Evolutionary conservation across 2,888 invertebrate species (phyloP), one percentile per base, ranked within the genome.

Genomic region (Timandra comae): DNA sequence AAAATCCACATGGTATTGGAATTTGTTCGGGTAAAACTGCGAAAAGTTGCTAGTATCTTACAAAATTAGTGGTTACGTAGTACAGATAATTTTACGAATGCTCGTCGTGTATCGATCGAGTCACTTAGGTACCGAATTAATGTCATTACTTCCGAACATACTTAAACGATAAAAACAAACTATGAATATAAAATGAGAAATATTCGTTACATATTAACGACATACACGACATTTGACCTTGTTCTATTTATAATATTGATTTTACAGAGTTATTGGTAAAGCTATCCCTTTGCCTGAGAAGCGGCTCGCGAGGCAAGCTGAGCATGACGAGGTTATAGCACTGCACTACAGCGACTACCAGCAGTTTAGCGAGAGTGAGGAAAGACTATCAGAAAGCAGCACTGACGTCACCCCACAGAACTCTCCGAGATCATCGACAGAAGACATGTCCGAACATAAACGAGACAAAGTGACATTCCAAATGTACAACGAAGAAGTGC

Each of bases 381-480:
- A 85, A 35, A 61, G 82, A 0, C 49, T 82, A 5, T 85, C 85
- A 2, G 72, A 82, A 43, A 84, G 84, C 42, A 82, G 82, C 41
- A 69, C 67, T 12, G 85, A 85, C 37, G 73, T 82, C 43, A 85
- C 85, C 5, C 84, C 84, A 1, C 75, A 78, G 41, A 85, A 84
- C 48, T 85, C 85, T 0, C 85, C 85, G 0, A 46, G 84, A 29
- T 54, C 63, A 0, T 76, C 79, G 0, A 32, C 63, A 2, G 73
- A 70, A n/a, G 63, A 75, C 13, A 27, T 64, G 5, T 43, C 34
- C 13, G 77, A 80, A 41, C 67, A 68, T 8, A 73, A 57, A 42
- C 42, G 72, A 41, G 77, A 75, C 33, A 76, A 63, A 46, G 55
- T 73, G 25, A 52, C 64, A 1, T 70, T 67, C 32, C 59, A 56